Conservation (phyloP, 2,113 vertebrate species). For the Haplochromis vanheusdeni region DNA sequence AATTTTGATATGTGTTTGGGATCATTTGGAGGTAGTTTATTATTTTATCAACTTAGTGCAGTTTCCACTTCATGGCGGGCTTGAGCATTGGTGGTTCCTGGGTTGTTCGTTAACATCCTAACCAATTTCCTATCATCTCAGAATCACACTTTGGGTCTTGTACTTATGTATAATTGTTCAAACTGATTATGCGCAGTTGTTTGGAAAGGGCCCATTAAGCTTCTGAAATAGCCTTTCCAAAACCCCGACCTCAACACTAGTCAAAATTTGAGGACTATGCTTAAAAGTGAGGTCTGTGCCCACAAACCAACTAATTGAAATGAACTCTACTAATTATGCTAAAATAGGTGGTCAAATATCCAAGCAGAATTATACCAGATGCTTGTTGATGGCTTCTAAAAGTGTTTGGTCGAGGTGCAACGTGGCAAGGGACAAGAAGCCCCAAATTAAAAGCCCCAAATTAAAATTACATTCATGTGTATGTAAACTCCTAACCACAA, state of each 20-base stretch:
- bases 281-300: background rate
- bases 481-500: background rate
- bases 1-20: background rate
- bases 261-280: background rate
- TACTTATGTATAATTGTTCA: background rate
- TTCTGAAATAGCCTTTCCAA: background rate
- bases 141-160: background rate
- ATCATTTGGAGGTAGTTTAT: background rate
- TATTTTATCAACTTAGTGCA: background rate
- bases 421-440: background rate
- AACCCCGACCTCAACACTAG: background rate
- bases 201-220: background rate
- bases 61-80: background rate
- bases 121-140: background rate
- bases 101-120: background rate
- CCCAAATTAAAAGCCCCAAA: background rate
- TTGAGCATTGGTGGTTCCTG: background rate
- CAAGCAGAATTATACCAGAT: background rate
- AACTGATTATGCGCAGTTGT: background rate
- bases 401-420: accelerated
- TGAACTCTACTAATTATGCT: accelerated
- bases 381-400: background rate
- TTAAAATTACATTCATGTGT: background rate
- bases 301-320: background rate
- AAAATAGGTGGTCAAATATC: background rate